Conservation (phyloP, 1,140 invertebrate genomes). For the Platorchestia sp. region DNA sequence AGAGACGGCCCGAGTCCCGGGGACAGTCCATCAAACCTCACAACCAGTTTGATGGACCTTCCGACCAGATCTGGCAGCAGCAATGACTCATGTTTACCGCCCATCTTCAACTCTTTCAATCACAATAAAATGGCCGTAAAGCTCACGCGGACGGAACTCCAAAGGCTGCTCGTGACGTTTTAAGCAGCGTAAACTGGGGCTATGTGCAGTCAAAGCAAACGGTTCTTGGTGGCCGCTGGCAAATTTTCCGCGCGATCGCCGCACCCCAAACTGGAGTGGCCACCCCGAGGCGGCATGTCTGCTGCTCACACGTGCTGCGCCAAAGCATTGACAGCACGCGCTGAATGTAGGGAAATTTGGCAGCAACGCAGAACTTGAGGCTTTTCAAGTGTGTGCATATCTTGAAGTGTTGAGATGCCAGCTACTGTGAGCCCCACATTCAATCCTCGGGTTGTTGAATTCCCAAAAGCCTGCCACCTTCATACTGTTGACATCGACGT, state of each 20-base stretch:
- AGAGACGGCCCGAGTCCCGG: neutral
- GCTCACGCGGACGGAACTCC: neutral
- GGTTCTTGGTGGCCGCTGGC: neutral
- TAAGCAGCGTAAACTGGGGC: conserved; percentile 40
- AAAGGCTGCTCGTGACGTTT: conserved; percentile 4
- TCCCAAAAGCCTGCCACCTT: neutral
- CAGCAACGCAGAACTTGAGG: neutral
- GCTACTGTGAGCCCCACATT: neutral
- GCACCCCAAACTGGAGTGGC: neutral
- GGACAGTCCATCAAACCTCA: conserved; percentile 32
- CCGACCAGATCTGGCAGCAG: conserved; percentile 5
- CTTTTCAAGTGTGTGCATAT: neutral
- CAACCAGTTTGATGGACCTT: conserved; percentile 32
- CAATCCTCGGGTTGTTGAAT: neutral
- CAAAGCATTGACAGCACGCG: too few relatives aligned
- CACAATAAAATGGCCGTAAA: conserved; percentile 49
- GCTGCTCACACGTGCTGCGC: too few relatives aligned
- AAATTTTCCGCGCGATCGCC: neutral
- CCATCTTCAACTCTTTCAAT: conserved; percentile 53
- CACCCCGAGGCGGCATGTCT: too few relatives aligned
- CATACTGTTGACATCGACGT: neutral
- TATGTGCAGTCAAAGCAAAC: conserved; percentile 42
- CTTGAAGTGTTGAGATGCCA: neutral
- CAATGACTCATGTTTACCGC: conserved; percentile 54
- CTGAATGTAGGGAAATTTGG: neutral